A percentile compares a stretch with the other conserved stretches of the same genome.
phyloP scores from a whole-genome alignment of 2,888 invertebrate genomes.

The Odontomyia ornata region DNA sequence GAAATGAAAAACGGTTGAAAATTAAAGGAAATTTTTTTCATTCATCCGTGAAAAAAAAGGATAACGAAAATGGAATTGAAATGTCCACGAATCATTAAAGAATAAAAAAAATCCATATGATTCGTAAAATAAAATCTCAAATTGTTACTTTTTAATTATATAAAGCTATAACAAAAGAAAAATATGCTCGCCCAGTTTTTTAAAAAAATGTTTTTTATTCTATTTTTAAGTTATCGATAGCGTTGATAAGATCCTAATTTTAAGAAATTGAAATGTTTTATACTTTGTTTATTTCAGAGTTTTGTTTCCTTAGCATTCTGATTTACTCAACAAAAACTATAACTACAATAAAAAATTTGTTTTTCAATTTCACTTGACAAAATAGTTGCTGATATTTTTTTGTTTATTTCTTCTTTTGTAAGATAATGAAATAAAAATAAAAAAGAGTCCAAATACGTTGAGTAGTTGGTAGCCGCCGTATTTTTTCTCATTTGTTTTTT shows the following conservation, averaged over 20 bases:
- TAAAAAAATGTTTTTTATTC: too few species aligned
- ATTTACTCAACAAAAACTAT: too few species aligned
- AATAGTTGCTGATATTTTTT: neutral
- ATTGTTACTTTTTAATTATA: conserved; percentile 22
- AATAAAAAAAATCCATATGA: neutral
- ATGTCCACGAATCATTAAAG: neutral
- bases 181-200: conserved; percentile 42
- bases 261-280: conserved; percentile 8
- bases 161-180: neutral
- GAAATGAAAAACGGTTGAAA: neutral
- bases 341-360: too few species aligned
- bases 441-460: neutral
- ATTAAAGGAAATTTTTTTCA: neutral
- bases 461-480: too few species aligned
- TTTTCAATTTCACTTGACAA: neutral
- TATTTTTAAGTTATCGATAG: neutral
- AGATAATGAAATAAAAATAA: neutral
- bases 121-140: conserved; percentile 24
- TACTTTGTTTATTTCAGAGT: conserved; percentile 34
- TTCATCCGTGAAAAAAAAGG: neutral
- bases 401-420: neutral
- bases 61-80: neutral
- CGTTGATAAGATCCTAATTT: neutral
- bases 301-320: neutral
- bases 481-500: too few species aligned